Conservation (phyloP, 2,113 vertebrate genomes). For the Gracilinanus agilis region DNA sequence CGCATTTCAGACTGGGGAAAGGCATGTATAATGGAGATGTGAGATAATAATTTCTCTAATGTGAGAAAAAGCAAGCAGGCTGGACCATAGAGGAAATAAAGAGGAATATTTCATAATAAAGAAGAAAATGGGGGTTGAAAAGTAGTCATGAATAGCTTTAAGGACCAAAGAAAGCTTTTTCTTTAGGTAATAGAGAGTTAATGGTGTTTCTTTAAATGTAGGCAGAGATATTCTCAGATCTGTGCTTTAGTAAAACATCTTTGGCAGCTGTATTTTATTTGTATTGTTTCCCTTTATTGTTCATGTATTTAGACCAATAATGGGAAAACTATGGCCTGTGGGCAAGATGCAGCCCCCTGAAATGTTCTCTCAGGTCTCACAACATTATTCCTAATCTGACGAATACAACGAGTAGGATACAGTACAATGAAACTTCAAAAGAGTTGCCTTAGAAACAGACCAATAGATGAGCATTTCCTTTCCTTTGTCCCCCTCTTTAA, state of each 20-base stretch:
- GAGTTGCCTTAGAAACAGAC: too few species aligned
- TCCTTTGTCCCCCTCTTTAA: too few species aligned
- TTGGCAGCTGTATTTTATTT: not conserved
- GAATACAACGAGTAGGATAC: too few species aligned
- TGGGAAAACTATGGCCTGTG: too few species aligned
- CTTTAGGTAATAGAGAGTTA: not conserved
- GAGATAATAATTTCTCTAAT: not conserved
- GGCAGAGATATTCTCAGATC: not conserved
- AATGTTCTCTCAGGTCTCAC: too few species aligned
- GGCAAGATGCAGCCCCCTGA: too few species aligned
- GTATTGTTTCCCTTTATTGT: not conserved
- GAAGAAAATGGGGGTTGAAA: not conserved
- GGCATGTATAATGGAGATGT: not conserved
- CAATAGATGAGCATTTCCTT: too few species aligned
- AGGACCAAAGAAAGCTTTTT: not conserved
- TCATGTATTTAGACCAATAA: too few species aligned
- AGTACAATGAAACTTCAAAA: too few species aligned
- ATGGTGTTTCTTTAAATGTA: not conserved
- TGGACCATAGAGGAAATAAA: not conserved
- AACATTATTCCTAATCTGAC: too few species aligned
- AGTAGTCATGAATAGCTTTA: not conserved
- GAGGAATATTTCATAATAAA: not conserved
- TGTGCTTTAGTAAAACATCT: not conserved
- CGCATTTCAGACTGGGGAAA: not conserved
- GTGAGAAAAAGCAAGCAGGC: not conserved